phyloP scores from a whole-genome alignment of 2,888 invertebrate species.

The Hetaerina titia region DNA sequence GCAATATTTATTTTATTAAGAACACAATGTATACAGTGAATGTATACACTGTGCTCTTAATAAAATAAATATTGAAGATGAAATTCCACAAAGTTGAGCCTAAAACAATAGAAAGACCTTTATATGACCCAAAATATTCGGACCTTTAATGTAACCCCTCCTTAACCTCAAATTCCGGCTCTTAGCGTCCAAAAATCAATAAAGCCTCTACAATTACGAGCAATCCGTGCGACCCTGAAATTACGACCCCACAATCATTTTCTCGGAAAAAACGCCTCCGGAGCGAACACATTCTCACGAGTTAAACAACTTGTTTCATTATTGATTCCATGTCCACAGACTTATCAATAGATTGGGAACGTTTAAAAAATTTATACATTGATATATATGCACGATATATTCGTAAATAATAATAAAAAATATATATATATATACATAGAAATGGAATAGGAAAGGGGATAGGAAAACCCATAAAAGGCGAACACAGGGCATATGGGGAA shows the following conservation, averaged over 20 bases:
- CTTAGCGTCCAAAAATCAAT: conserved; percentile 1
- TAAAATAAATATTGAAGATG: too few species aligned
- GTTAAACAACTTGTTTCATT: background rate
- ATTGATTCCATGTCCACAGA: background rate
- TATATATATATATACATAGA: too few species aligned
- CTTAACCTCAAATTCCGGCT: background rate
- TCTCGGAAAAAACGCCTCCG: background rate
- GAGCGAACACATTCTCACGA: background rate
- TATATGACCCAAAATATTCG: conserved; percentile 23
- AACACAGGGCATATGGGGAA: too few species aligned
- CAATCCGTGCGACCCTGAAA: conserved; percentile 25
- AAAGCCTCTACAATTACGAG: background rate
- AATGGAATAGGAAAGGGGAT: too few species aligned
- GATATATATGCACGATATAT: too few species aligned
- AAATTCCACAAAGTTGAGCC: too few species aligned
- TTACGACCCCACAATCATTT: conserved; percentile 16
- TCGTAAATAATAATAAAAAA: too few species aligned
- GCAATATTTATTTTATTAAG: too few species aligned
- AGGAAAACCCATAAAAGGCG: too few species aligned
- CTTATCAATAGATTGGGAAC: background rate
- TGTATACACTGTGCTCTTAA: too few species aligned
- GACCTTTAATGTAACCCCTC: background rate
- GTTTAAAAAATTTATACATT: background rate
- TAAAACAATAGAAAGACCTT: background rate
- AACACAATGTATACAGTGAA: too few species aligned